phyloP scores from a whole-genome alignment of 1,140 invertebrate genomes.

The Drosophila rhopaloa region DNA sequence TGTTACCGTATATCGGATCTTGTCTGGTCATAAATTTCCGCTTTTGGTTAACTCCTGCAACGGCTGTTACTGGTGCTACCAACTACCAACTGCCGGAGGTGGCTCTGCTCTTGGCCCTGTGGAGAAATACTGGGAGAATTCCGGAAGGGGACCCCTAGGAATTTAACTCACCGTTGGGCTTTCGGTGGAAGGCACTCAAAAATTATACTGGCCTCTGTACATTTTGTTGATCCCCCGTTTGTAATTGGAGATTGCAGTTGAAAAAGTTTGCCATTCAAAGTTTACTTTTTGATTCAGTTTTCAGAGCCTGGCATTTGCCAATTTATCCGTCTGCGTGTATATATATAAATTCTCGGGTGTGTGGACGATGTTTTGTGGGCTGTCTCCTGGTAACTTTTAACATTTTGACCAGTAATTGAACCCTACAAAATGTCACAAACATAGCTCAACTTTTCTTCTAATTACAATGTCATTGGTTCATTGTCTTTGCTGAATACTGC shows the following conservation, averaged over 20 bases:
- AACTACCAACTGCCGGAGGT: constrained; percentile 14
- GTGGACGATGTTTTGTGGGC: constrained; percentile 15
- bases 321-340: constrained; percentile 31
- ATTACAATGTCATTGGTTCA: constrained; percentile 49
- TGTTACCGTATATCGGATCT: constrained; percentile 50
- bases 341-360: constrained; percentile 10
- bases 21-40: constrained; percentile 63
- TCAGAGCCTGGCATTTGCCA: constrained; percentile 34
- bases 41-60: constrained; percentile 60
- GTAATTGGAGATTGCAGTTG: constrained; percentile 75
- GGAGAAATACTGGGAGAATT: constrained; percentile 1
- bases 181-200: constrained; percentile 9
- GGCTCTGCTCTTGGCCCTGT: background rate
- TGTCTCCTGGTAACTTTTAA: constrained; percentile 38
- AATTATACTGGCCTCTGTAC: constrained; percentile 27
- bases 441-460: constrained; percentile 45
- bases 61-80: constrained; percentile 23
- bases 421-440: constrained; percentile 56
- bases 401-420: constrained; percentile 66
- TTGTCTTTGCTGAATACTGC: constrained; percentile 3
- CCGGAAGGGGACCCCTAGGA: constrained; percentile 10
- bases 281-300: constrained; percentile 67
- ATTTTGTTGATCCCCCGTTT: constrained; percentile 39
- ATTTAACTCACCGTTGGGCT: constrained; percentile 32
- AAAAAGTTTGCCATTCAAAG: constrained; percentile 64